These are phyloP conservation scores for Agrotis puta DNA, from an alignment of 2,888 invertebrate species.

Conservation along the genomic window DNA sequence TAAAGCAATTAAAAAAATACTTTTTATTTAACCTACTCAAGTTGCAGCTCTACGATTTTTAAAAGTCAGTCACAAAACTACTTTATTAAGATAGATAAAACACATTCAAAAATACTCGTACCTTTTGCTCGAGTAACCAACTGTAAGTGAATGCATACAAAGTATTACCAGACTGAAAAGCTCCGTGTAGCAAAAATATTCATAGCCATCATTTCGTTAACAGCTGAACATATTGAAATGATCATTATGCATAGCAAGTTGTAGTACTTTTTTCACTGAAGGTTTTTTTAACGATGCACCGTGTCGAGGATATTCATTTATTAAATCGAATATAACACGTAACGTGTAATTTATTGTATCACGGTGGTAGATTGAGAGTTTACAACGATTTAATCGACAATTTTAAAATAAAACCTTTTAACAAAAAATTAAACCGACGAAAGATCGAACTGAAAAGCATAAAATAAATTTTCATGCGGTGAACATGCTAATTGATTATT, in stretches of 20 bases:
- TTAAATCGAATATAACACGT: conserved; percentile 4
- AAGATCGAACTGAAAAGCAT: too few species aligned
- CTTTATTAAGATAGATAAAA: conserved; percentile 17
- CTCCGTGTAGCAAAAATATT: conserved; percentile 34
- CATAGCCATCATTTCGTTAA: conserved; percentile 43
- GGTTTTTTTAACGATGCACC: background rate
- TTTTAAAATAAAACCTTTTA: background rate
- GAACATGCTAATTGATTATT: too few species aligned
- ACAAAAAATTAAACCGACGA: too few species aligned
- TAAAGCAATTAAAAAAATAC: background rate
- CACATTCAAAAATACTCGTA: conserved; percentile 2
- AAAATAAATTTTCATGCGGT: too few species aligned
- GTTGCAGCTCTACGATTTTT: background rate
- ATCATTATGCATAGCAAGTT: conserved; percentile 33
- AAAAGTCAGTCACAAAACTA: background rate
- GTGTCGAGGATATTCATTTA: conserved; percentile 13
- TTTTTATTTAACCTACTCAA: background rate
- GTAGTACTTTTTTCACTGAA: conserved; percentile 5
- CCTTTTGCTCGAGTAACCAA: conserved; percentile 16
- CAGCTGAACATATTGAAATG: conserved; percentile 52
- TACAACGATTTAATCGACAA: background rate
- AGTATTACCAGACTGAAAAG: conserved; percentile 61
- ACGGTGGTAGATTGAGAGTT: background rate
- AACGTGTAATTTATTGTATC: background rate
- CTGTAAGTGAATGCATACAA: conserved; percentile 38